These are phyloP conservation scores for Volucella inflata DNA, from an alignment of 2,888 invertebrate genomes.

Conservation along the genomic window DNA sequence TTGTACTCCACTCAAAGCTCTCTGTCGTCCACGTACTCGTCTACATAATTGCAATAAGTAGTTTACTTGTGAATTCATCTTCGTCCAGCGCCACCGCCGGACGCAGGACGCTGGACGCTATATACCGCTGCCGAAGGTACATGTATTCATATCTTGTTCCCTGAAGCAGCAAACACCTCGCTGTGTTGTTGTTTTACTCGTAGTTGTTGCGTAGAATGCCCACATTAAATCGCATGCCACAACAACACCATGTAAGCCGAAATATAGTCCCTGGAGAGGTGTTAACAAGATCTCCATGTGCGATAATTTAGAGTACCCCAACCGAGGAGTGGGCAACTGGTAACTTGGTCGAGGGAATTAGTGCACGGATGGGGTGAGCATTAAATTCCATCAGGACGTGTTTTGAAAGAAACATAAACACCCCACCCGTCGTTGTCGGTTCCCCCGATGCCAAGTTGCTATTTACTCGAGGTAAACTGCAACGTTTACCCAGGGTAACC, in stretches of 20 bases:
- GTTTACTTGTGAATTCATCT: slow-evolving; percentile 61
- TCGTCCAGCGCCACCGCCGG: slow-evolving; percentile 32
- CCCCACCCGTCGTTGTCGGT: not conserved
- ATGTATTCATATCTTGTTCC: slow-evolving; percentile 40
- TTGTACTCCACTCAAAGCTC: slow-evolving; percentile 1
- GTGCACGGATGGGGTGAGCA: slow-evolving; percentile 51
- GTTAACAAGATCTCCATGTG: slow-evolving; percentile 66
- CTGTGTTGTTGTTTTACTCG: not conserved
- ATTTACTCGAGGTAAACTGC: slow-evolving; percentile 53
- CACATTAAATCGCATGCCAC: slow-evolving; percentile 29
- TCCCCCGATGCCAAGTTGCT: slow-evolving; percentile 10
- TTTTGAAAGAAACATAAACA: slow-evolving; percentile 22
- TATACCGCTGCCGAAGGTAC: slow-evolving; percentile 3
- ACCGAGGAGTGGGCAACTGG: slow-evolving; percentile 20
- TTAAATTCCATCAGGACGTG: slow-evolving; percentile 61
- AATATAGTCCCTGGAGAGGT: slow-evolving; percentile 62
- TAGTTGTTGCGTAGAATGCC: slow-evolving; percentile 19
- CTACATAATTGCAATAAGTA: slow-evolving; percentile 68
- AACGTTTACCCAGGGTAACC: slow-evolving; percentile 52
- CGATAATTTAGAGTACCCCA: slow-evolving; percentile 51
- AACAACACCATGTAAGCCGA: slow-evolving; percentile 53
- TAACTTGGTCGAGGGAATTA: slow-evolving; percentile 43
- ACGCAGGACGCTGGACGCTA: slow-evolving; percentile 14
- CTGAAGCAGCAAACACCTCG: slow-evolving; percentile 31
- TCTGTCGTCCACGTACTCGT: not conserved